Evolutionary conservation across 2,797 vertebrate genomes (phyloP).

Genomic region (Crotalus adamanteus): DNA sequence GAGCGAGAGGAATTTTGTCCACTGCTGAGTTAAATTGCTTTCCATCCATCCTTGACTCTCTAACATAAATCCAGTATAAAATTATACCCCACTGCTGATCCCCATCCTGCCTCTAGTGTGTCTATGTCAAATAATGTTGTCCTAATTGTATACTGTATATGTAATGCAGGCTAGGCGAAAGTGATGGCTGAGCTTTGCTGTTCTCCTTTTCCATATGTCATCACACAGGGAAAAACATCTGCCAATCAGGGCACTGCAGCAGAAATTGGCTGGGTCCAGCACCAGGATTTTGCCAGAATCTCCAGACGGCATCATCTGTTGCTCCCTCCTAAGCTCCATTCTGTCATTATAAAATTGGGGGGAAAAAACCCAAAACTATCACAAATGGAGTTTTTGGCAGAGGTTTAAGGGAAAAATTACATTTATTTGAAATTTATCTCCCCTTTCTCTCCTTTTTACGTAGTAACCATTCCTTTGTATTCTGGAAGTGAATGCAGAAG

Average conservation of each 20-base stretch:
- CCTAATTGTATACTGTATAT: background rate
- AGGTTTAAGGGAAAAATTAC: background rate
- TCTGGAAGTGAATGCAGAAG: background rate
- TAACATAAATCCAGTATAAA: background rate
- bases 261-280: background rate
- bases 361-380: background rate
- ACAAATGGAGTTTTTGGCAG: background rate
- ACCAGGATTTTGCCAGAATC: background rate
- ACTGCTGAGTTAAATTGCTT: background rate
- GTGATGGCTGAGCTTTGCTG: background rate
- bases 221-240: background rate
- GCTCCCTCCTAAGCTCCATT: background rate
- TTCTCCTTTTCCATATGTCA: background rate
- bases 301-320: background rate
- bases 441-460: background rate
- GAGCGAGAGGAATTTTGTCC: background rate
- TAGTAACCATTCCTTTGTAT: background rate
- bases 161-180: background rate
- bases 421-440: background rate
- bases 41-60: background rate
- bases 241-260: background rate
- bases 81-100: background rate
- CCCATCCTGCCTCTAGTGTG: background rate
- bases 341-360: background rate
- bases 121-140: background rate